Base-by-base conservation (phyloP, 2,113 vertebrate genomes). In the Peromyscus maniculatus region DNA sequence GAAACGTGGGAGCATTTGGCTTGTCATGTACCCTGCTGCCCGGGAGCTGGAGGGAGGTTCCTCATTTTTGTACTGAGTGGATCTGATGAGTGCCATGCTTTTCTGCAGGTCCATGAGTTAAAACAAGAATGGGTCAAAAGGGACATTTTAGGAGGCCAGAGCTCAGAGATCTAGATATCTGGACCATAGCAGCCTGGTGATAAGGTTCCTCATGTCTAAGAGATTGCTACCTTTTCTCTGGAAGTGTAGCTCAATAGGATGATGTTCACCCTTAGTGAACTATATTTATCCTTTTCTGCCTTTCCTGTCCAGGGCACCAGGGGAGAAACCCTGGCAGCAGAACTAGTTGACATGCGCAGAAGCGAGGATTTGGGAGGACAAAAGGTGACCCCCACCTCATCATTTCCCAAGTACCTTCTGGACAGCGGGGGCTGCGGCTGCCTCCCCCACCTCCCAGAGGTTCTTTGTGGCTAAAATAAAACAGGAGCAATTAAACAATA, bases 401-500 rank as follows among this genome's bases (percentile, higher is more conserved):
- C 10, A 5, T 4, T 43, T 91, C 93, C 77, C 69, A 64, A 77
- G 91, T 67, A 16, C 43, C 19, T 49, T 83, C 93, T 80, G 64
- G 84, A 59, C 31, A 84, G 89, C 82, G 72, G 66, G 1, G 83
- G 9, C 55, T 71, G 43, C 8, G 28, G 57, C 24, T 49, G 28
- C 64, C 79, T 52, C 94, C 69, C 52, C 36, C 5, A 43, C 43
- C 33, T 22, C 90, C 69, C 74, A 77, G 90, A 94, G 19, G 12
- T 69, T 62, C 33, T 95, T 94, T 49, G 64, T 71, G 57, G 69
- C 87, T 71, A 89, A 90, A 91, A 91, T 95, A 91, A 97, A 93
- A 92, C n/a, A 94, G 95, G 94, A 87, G 93, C 86, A 95, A 26
- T 97, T 97, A 89, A 97, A 97, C 74, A 94, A 84, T 94, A 93